These are phyloP conservation scores for Vulpes lagopus DNA, from an alignment of 2,113 vertebrate genomes.

Conservation along the genomic window DNA sequence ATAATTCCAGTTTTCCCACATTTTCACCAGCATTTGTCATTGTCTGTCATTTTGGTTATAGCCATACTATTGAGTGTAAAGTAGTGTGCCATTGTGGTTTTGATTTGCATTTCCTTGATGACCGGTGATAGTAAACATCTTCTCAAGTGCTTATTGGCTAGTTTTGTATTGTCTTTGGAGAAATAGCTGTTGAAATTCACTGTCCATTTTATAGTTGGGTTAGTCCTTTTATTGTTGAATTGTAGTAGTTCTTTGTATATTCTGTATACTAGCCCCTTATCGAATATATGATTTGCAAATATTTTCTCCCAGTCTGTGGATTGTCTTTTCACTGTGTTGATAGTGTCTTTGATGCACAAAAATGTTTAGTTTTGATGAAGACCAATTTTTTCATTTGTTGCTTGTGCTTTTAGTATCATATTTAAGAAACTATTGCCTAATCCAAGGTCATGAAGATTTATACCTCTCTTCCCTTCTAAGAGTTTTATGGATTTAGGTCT, in stretches of 20 bases:
- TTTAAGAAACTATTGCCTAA: slow-evolving; percentile 31
- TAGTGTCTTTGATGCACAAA: background rate
- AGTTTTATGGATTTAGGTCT: background rate
- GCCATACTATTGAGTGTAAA: background rate
- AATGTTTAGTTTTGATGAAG: slow-evolving; percentile 1
- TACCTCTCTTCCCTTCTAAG: background rate
- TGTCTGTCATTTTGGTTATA: background rate
- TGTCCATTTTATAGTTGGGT: background rate
- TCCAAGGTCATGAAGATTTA: background rate
- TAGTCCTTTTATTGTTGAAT: background rate
- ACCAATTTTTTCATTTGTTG: background rate
- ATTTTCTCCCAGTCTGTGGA: background rate
- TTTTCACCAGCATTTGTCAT: background rate
- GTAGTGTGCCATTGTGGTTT: background rate
- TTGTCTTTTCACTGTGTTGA: background rate
- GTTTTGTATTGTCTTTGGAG: background rate
- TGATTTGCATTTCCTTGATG: background rate
- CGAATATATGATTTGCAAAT: background rate
- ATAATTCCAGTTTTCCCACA: background rate
- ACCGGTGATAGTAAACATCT: background rate
- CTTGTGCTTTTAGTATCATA: background rate
- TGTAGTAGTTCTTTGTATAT: background rate
- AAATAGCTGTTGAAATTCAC: background rate
- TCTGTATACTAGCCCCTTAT: background rate
- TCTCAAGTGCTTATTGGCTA: background rate